Conservation (phyloP, 1,140 invertebrate species). For the Popillia japonica region DNA sequence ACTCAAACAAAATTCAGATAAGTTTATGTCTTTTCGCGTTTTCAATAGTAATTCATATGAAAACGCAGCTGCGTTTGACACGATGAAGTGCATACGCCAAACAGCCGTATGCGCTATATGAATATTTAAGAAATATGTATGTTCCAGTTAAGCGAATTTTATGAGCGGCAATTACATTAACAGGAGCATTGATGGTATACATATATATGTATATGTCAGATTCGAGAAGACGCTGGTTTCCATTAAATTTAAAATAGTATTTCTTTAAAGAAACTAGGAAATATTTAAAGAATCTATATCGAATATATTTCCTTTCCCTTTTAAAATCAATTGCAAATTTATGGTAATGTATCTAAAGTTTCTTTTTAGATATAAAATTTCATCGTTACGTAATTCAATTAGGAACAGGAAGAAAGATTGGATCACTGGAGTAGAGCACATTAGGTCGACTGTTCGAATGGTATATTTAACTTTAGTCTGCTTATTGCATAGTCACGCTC, state of each 20-base stretch:
- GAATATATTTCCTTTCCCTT: not conserved
- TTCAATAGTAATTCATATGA: not conserved
- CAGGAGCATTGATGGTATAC: no score
- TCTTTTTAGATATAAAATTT: conserved; percentile 2
- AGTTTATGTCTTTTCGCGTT: not conserved
- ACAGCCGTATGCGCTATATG: not conserved
- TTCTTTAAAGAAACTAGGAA: no score
- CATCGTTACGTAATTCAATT: conserved; percentile 10
- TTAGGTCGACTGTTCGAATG: not conserved
- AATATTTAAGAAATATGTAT: not conserved
- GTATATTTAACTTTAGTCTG: not conserved
- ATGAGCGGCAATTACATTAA: not conserved
- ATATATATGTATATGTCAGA: no score
- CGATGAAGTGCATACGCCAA: not conserved
- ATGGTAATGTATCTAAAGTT: not conserved
- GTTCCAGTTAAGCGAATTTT: not conserved
- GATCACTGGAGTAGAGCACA: conserved; percentile 31
- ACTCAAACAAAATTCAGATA: not conserved
- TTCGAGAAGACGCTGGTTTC: no score
- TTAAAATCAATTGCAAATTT: not conserved
- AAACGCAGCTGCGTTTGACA: not conserved
- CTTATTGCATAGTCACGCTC: conserved; percentile 14
- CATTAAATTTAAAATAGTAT: no score
- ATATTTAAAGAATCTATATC: not conserved
- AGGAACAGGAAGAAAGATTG: conserved; percentile 27